Conservation (phyloP, 1,140 invertebrate genomes). For the Drosophila grimshawi region DNA sequence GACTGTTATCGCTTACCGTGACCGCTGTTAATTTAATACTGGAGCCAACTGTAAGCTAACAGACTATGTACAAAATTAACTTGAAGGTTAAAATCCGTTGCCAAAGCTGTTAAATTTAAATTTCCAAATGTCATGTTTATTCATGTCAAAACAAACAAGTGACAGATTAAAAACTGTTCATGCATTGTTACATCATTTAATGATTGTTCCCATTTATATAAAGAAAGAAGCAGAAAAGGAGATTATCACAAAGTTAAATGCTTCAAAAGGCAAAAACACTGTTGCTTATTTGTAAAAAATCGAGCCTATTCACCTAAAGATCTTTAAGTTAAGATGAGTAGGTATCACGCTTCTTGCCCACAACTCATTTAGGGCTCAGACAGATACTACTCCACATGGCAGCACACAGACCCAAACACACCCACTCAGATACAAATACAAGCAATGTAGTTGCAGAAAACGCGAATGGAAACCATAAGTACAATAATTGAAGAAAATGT, state of each 20-base stretch:
- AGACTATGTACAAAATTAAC: background rate
- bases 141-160: background rate
- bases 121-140: background rate
- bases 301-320: conserved; percentile 3
- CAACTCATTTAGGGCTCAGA: conserved; percentile 47
- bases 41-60: conserved; percentile 2
- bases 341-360: conserved; percentile 29
- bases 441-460: conserved; percentile 55
- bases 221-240: background rate
- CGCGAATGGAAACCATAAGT: conserved; percentile 75
- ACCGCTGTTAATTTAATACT: background rate
- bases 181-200: too few species aligned
- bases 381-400: conserved; percentile 33
- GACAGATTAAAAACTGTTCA: background rate
- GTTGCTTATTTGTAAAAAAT: background rate
- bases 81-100: background rate
- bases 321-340: conserved; percentile 26
- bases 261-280: background rate
- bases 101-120: conserved; percentile 8
- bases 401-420: conserved; percentile 12
- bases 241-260: background rate
- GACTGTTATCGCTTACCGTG: conserved; percentile 14
- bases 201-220: too few species aligned
- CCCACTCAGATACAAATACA: conserved; percentile 13
- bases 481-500: conserved; percentile 80